These are phyloP conservation scores for Paracentrotus lividus DNA, from an alignment of 53 echinoderm and acorn worm species.

Conservation along the genomic window DNA sequence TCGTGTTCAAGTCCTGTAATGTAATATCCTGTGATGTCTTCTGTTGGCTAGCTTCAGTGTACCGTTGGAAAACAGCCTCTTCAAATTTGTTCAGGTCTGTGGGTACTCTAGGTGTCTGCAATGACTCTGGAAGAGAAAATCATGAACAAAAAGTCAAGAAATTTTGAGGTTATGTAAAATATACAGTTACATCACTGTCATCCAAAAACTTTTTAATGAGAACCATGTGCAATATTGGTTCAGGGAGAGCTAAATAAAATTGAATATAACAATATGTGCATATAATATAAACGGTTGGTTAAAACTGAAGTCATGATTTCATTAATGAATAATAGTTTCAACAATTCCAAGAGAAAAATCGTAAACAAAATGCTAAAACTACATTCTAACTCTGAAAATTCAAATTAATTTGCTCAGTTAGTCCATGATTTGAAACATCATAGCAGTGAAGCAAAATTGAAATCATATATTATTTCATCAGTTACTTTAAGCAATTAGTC, in stretches of 20 bases:
- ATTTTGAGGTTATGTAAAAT: not conserved
- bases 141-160: not conserved
- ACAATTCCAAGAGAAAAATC: not conserved
- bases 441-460: not conserved
- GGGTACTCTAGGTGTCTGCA: not conserved
- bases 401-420: not conserved
- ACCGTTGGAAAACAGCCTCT: not conserved
- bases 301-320: not conserved
- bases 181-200: not conserved
- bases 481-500: not conserved
- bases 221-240: too few relatives aligned
- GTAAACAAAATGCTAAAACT: too few relatives aligned
- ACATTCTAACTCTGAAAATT: not conserved
- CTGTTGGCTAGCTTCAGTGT: not conserved
- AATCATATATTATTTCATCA: not conserved
- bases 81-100: conserved; percentile 2
- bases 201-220: too few relatives aligned
- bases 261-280: too few relatives aligned
- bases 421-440: not conserved
- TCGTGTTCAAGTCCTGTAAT: not conserved
- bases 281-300: not conserved
- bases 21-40: not conserved
- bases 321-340: not conserved
- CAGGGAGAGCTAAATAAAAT: too few relatives aligned
- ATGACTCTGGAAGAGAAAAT: not conserved